Evolutionary conservation across 2,888 invertebrate species (phyloP).

Genomic region (Phoronis australis): DNA sequence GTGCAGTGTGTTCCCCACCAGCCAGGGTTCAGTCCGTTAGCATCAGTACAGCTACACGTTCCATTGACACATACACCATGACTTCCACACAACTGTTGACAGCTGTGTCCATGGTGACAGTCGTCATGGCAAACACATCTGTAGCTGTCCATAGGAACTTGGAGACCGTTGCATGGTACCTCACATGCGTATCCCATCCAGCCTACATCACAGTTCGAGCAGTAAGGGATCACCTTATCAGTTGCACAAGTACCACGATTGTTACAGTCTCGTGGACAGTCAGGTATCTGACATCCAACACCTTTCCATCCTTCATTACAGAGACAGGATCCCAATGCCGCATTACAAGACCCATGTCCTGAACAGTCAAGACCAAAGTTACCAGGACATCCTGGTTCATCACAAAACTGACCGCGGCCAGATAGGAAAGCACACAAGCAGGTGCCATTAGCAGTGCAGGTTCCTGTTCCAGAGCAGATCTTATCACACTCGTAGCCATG

Average conservation of each 20-base stretch:
- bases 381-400: constrained; percentile 30
- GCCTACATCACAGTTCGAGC: constrained; percentile 24
- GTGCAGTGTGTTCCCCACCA: constrained; percentile 11
- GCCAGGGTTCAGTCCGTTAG: constrained; percentile 9
- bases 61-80: constrained; percentile 17
- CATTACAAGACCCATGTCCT: constrained; percentile 24
- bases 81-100: constrained; percentile 16
- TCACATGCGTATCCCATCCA: constrained; percentile 35
- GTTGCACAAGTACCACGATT: constrained; percentile 20
- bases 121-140: constrained; percentile 11
- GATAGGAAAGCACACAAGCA: constrained; percentile 31
- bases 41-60: constrained; percentile 12
- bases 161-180: constrained; percentile 24
- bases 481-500: constrained; percentile 16
- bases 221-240: constrained; percentile 18
- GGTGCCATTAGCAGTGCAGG: constrained; percentile 15
- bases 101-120: constrained; percentile 17
- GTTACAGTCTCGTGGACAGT: constrained; percentile 27
- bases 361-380: constrained; percentile 19
- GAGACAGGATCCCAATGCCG: constrained; percentile 14
- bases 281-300: constrained; percentile 10
- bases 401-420: constrained; percentile 26
- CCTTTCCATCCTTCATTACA: constrained; percentile 22
- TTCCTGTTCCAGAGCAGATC: constrained; percentile 22
- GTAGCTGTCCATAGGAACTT: constrained; percentile 27